Evolutionary conservation across 2,888 invertebrate genomes (phyloP).

Genomic region (Drosophila neutralis): DNA sequence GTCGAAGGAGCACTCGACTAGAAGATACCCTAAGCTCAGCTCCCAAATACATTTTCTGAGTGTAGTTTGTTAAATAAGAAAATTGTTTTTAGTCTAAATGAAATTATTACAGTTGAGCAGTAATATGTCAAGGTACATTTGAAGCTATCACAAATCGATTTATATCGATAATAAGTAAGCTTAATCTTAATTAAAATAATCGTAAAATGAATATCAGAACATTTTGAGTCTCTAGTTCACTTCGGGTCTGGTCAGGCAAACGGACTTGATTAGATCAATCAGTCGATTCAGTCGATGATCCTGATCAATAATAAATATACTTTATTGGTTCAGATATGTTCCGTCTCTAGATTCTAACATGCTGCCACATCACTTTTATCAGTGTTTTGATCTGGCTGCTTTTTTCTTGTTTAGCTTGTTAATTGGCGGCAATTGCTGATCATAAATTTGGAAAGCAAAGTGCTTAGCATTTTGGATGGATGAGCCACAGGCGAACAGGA

Average conservation of each 20-base stretch:
- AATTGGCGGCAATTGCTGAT: constrained; percentile 67
- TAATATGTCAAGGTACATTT: background rate
- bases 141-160: background rate
- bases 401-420: constrained; percentile 62
- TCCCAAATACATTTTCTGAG: background rate
- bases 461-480: constrained; percentile 42
- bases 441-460: constrained; percentile 76
- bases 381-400: constrained; percentile 61
- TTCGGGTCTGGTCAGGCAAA: background rate
- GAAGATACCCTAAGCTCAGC: background rate
- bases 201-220: too few species aligned
- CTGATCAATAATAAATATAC: background rate
- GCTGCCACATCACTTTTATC: background rate
- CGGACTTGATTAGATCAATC: background rate
- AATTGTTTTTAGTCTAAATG: background rate
- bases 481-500: background rate
- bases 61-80: accelerated
- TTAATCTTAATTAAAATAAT: too few species aligned
- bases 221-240: background rate
- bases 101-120: background rate
- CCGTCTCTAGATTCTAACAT: background rate
- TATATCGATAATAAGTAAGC: background rate
- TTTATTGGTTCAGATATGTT: background rate
- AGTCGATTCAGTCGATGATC: background rate
- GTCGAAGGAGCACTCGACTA: background rate